Percentiles rank a stretch among this genome's conserved stretches.
phyloP scores from a whole-genome alignment of 2,113 vertebrate genomes.

The Capreolus pygargus region DNA sequence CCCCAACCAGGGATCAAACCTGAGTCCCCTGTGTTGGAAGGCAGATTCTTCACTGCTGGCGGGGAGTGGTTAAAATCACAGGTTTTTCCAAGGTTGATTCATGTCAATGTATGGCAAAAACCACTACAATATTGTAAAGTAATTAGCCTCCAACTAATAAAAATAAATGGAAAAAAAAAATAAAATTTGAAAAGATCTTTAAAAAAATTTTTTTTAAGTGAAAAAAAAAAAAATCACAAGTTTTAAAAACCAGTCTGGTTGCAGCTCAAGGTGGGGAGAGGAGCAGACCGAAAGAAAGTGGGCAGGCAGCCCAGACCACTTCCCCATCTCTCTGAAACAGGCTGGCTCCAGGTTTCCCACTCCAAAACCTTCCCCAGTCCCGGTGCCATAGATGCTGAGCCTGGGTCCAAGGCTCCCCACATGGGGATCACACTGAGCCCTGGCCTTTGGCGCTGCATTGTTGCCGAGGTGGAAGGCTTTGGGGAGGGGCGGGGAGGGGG shows the following conservation, averaged over 20 bases:
- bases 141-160: too few relatives aligned
- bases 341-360: not conserved
- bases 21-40: not conserved
- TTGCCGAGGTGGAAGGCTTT: not conserved
- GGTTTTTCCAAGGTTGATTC: not conserved
- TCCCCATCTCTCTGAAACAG: not conserved
- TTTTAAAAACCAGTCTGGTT: not conserved
- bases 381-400: fast-evolving
- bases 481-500: fast-evolving
- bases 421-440: fast-evolving
- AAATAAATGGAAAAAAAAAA: too few relatives aligned
- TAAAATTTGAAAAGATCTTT: too few relatives aligned
- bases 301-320: not conserved
- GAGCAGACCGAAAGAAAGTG: fast-evolving
- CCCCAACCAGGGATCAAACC: not conserved
- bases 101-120: too few relatives aligned
- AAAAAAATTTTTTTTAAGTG: too few relatives aligned
- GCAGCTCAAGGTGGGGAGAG: not conserved
- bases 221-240: not conserved
- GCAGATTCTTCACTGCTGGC: not conserved
- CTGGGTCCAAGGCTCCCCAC: fast-evolving
- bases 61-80: not conserved
- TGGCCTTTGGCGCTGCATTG: not conserved
- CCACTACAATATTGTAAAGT: too few relatives aligned
- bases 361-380: not conserved